phyloP scores from a whole-genome alignment of 2,113 vertebrate species.

The Halichoerus grypus region DNA sequence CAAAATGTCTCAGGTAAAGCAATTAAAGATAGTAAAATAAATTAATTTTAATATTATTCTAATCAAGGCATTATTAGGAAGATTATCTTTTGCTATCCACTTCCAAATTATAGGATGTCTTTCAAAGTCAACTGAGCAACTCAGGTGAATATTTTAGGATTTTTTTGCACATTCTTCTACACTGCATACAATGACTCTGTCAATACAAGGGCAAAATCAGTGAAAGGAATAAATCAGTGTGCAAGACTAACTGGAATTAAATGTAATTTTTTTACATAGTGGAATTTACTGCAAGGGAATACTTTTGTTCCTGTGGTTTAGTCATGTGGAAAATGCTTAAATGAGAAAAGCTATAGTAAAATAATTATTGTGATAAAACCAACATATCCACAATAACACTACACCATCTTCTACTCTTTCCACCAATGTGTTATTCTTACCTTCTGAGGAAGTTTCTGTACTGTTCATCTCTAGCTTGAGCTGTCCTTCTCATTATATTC shows the following conservation, averaged over 20 bases:
- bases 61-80: constrained; percentile 32
- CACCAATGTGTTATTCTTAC: constrained; percentile 80
- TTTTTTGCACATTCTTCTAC: constrained; percentile 10
- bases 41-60: not conserved
- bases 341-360: not conserved
- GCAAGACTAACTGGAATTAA: not conserved
- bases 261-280: not conserved
- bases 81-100: not conserved
- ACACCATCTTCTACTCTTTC: not conserved
- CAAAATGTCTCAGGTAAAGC: constrained; percentile 20
- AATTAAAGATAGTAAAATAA: not conserved
- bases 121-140: constrained; percentile 28
- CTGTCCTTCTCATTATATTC: constrained; percentile 97
- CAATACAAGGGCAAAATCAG: not conserved
- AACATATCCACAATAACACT: not conserved
- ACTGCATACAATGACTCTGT: not conserved
- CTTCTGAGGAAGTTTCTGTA: constrained; percentile 95
- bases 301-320: not conserved
- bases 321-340: not conserved
- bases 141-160: not conserved
- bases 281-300: not conserved
- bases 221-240: not conserved
- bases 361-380: not conserved
- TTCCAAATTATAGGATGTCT: constrained; percentile 7
- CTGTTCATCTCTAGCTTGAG: constrained; percentile 93